Conservation (phyloP, 2,113 vertebrate species). For the Mesocricetus auratus region DNA sequence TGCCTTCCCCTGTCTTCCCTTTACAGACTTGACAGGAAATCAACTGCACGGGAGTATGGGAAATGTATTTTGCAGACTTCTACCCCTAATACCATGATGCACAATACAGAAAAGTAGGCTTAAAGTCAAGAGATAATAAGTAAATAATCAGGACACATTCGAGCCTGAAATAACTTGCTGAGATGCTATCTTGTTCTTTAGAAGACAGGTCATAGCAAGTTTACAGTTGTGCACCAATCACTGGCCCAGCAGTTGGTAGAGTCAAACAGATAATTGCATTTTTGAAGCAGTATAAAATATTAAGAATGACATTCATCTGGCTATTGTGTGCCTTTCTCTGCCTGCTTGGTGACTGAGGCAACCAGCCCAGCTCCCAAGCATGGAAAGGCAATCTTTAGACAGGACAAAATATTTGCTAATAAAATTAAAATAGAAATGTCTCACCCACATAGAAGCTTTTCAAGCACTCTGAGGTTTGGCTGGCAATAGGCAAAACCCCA, state of each 20-base stretch:
- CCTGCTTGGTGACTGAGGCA: background rate
- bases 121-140: background rate
- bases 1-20: background rate
- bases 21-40: background rate
- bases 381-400: background rate
- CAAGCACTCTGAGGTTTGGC: background rate
- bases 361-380: background rate
- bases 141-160: background rate
- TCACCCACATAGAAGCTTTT: background rate
- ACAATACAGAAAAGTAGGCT: background rate
- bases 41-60: background rate
- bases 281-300: background rate
- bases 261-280: background rate
- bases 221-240: background rate
- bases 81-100: background rate
- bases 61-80: conserved; percentile 3
- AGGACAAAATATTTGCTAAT: conserved; percentile 13
- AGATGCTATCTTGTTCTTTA: conserved; percentile 13
- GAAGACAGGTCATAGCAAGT: background rate
- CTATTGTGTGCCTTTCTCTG: background rate
- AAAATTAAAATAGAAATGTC: background rate
- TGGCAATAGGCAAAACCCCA: background rate
- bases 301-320: background rate
- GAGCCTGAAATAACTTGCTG: background rate
- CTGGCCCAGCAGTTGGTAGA: background rate